A percentile compares a stretch with the other conserved stretches of the same genome.
These are phyloP conservation scores for Phymastichus coffea DNA, from an alignment of 1,140 invertebrate species.

Conservation along the genomic window DNA sequence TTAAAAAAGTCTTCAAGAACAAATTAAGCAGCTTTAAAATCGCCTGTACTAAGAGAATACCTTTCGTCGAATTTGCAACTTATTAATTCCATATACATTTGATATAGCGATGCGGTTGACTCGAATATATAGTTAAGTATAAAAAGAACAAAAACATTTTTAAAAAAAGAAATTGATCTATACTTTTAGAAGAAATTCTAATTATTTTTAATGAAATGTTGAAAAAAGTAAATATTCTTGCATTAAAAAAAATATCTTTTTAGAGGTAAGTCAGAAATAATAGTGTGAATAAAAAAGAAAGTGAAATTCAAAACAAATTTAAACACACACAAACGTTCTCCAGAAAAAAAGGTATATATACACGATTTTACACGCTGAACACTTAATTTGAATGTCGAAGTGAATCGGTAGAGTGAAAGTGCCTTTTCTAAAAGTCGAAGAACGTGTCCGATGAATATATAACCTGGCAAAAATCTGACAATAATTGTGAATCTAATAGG, in stretches of 20 bases:
- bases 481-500: slow-evolving; percentile 15
- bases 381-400: slow-evolving; percentile 24
- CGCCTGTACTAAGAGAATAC: neutral
- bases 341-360: neutral
- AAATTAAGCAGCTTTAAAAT: slow-evolving; percentile 8
- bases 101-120: slow-evolving; percentile 2
- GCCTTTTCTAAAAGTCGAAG: slow-evolving; percentile 45
- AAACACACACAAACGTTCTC: neutral
- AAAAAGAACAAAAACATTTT: neutral
- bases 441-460: slow-evolving; percentile 30
- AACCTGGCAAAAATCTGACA: neutral
- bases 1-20: slow-evolving; percentile 14
- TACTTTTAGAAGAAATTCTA: neutral
- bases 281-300: neutral
- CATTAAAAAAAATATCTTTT: neutral
- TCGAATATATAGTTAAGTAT: slow-evolving; percentile 14
- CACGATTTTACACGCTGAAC: slow-evolving; percentile 7
- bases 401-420: slow-evolving; percentile 44
- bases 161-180: neutral
- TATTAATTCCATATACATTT: too few relatives aligned
- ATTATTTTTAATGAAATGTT: slow-evolving; percentile 24
- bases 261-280: slow-evolving; percentile 10
- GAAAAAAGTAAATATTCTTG: slow-evolving; percentile 8
- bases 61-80: neutral
- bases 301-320: slow-evolving; percentile 12